Conservation (phyloP, 2,113 vertebrate species). For the Nyctibius bracteatus region DNA sequence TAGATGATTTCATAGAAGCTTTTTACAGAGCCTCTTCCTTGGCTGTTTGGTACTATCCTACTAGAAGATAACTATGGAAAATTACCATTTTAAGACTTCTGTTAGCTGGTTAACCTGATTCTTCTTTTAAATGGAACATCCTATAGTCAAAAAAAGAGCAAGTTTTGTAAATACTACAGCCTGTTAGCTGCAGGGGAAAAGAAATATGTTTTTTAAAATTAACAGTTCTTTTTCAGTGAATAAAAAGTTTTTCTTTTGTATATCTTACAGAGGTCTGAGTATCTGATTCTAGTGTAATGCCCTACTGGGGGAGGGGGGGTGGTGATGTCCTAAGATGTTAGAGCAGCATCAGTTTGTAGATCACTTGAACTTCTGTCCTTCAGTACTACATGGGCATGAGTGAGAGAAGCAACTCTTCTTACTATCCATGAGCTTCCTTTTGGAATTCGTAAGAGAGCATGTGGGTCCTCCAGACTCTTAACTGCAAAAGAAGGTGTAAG, state of each 20-base stretch:
- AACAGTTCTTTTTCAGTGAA: constrained; percentile 1
- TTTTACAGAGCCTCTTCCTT: background rate
- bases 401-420: background rate
- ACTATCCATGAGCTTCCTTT: background rate
- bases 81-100: background rate
- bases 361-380: background rate
- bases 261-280: background rate
- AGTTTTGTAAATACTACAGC: background rate
- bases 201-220: background rate
- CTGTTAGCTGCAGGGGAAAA: background rate
- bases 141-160: background rate
- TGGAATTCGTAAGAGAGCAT: background rate
- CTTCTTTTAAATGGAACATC: background rate
- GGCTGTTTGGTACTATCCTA: background rate
- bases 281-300: background rate
- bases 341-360: background rate
- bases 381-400: background rate
- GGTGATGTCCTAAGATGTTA: background rate
- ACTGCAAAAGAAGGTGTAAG: background rate
- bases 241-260: background rate
- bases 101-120: background rate
- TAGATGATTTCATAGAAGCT: background rate
- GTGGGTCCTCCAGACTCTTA: background rate
- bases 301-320: background rate
- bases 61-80: background rate